These are phyloP conservation scores for Spondyliosoma cantharus DNA, from an alignment of 2,797 vertebrate species.

Conservation along the genomic window DNA sequence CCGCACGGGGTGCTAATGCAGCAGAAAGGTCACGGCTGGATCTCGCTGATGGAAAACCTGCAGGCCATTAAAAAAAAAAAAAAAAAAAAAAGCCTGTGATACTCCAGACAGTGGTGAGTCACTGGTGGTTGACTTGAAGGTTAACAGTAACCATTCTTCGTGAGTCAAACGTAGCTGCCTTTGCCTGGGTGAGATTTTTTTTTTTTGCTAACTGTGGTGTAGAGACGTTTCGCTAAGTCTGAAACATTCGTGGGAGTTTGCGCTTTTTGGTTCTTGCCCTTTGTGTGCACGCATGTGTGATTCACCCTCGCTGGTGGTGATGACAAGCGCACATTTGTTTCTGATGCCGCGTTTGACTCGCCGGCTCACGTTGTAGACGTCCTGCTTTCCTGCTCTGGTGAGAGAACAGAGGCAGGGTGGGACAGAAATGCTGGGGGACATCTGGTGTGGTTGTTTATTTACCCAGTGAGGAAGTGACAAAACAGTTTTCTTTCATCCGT, in stretches of 20 bases:
- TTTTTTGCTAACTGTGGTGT: slow-evolving; percentile 34
- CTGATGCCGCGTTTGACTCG: slow-evolving; percentile 27
- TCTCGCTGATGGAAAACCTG: slow-evolving; percentile 47
- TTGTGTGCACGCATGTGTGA: slow-evolving; percentile 29
- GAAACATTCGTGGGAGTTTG: slow-evolving; percentile 15
- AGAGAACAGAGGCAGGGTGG: slow-evolving; percentile 39
- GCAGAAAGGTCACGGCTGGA: slow-evolving; percentile 48
- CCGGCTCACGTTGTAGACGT: slow-evolving; percentile 19
- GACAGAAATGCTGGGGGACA: slow-evolving; percentile 40
- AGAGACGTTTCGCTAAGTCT: slow-evolving; percentile 29
- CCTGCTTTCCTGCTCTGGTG: slow-evolving; percentile 44
- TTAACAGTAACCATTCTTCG: slow-evolving; percentile 66
- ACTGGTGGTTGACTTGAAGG: slow-evolving; percentile 68
- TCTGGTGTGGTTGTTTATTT: slow-evolving; percentile 76
- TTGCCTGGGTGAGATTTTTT: slow-evolving; percentile 30
- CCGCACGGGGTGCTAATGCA: slow-evolving; percentile 39
- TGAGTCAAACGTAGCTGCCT: slow-evolving; percentile 70
- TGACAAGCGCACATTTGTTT: slow-evolving; percentile 42
- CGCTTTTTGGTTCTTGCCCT: slow-evolving; percentile 31
- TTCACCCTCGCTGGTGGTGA: slow-evolving; percentile 27
- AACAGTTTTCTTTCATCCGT: slow-evolving; percentile 67
- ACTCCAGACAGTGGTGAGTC: slow-evolving; percentile 81
- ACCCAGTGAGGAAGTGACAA: slow-evolving; percentile 67
- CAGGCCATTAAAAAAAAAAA: slow-evolving; percentile 59
- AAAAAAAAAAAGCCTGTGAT: slow-evolving; percentile 28